These are phyloP conservation scores for Nomia melanderi DNA, from an alignment of 1,140 invertebrate genomes.

Conservation along the genomic window DNA sequence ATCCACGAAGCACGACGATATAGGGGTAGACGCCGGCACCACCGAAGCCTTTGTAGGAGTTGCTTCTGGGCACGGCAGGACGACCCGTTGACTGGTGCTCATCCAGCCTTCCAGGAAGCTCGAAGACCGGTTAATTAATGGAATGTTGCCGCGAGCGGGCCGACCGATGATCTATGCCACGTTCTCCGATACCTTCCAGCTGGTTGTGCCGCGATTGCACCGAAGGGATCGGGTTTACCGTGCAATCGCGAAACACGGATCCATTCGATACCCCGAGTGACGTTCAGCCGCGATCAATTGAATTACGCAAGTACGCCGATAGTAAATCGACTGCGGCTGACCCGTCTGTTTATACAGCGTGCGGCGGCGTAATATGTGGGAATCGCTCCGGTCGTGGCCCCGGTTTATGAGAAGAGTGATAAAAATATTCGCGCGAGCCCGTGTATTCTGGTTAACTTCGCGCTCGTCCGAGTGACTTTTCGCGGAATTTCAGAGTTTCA, in stretches of 20 bases:
- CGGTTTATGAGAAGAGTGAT: too few relatives aligned
- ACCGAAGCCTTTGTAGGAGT: background rate
- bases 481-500: too few relatives aligned
- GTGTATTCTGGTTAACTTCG: too few relatives aligned
- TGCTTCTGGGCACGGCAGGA: background rate
- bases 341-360: too few relatives aligned
- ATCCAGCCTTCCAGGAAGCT: background rate
- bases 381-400: too few relatives aligned
- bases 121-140: conserved; percentile 9
- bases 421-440: too few relatives aligned
- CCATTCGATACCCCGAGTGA: background rate
- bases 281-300: too few relatives aligned
- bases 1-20: background rate
- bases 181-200: conserved; percentile 4
- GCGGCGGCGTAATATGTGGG: too few relatives aligned
- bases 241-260: conserved; percentile 1
- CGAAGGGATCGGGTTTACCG: background rate
- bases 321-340: too few relatives aligned
- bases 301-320: too few relatives aligned
- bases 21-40: background rate
- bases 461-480: too few relatives aligned
- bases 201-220: background rate
- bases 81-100: background rate
- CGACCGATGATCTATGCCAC: conserved; percentile 4
- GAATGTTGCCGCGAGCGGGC: background rate